A percentile compares a stretch with the other conserved stretches of the same genome.
Evolutionary conservation across 2,113 vertebrate genomes (phyloP).

Genomic region (Cryptomyrus ogoouensis): DNA sequence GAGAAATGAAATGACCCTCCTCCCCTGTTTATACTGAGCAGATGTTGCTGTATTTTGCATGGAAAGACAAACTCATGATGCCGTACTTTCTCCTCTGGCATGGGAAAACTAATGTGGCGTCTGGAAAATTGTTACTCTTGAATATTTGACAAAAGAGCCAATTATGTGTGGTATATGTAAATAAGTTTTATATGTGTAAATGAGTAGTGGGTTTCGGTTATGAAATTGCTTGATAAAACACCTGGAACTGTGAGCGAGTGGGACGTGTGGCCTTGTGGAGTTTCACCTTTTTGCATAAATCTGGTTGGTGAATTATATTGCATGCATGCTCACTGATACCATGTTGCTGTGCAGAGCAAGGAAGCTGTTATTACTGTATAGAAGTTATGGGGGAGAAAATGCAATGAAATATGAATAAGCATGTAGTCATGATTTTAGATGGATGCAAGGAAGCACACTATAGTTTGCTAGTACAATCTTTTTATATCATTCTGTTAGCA

Average conservation of each 20-base stretch:
- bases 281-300: not conserved
- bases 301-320: not conserved
- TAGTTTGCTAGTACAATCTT: not conserved
- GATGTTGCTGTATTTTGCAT: constrained; percentile 3
- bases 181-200: constrained; percentile 4
- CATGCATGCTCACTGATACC: not conserved
- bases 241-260: not conserved
- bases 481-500: not conserved
- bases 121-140: not conserved
- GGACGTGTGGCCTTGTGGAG: not conserved
- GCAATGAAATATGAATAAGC: not conserved
- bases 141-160: not conserved
- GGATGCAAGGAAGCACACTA: not conserved
- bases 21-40: not conserved
- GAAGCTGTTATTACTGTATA: not conserved
- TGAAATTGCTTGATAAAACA: not conserved
- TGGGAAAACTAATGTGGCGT: not conserved
- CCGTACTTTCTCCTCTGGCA: not conserved
- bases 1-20: not conserved
- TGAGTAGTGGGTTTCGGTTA: not conserved
- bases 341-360: not conserved
- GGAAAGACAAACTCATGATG: not conserved
- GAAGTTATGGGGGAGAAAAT: not conserved
- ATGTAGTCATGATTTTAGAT: not conserved
- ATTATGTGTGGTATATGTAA: not conserved